Percentiles rank a stretch among this genome's conserved stretches.
Conservation (phyloP, 2,797 vertebrate species). For the Sitta carolinensis region DNA sequence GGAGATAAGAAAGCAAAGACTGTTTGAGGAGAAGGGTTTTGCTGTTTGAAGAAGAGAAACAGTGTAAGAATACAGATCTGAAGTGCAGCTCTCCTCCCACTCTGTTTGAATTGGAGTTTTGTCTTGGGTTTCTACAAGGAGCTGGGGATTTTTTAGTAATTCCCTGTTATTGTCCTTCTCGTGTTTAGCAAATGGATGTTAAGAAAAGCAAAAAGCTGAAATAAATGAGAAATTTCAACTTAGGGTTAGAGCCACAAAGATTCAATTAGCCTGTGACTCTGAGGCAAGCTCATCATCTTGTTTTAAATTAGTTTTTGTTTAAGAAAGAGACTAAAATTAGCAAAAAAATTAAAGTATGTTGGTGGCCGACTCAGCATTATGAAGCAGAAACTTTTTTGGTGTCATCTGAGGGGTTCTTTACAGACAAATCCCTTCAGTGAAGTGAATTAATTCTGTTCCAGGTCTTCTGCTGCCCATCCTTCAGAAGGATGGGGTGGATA, state of each 20-base stretch:
- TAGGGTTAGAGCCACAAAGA: neutral
- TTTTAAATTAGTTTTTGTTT: neutral
- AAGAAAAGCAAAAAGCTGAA: neutral
- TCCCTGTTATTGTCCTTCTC: neutral
- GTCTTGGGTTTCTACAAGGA: neutral
- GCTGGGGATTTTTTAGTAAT: neutral
- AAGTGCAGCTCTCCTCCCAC: neutral
- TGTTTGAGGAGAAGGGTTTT: neutral
- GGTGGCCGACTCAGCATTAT: neutral
- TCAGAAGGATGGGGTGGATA: neutral
- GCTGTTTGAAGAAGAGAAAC: neutral
- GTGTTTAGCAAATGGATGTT: rapidly evolving
- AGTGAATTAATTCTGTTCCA: neutral
- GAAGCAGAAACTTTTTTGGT: neutral
- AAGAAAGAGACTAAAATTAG: neutral
- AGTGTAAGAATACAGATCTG: neutral
- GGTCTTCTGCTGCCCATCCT: neutral
- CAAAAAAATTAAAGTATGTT: rapidly evolving
- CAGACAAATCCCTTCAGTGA: neutral
- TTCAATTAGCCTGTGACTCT: neutral
- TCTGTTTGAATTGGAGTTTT: neutral
- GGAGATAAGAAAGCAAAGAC: neutral
- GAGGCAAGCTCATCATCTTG: neutral
- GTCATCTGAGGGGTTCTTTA: neutral
- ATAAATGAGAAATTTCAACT: neutral